Conservation (phyloP, 1,140 invertebrate genomes). For the Drosophila serrata region DNA sequence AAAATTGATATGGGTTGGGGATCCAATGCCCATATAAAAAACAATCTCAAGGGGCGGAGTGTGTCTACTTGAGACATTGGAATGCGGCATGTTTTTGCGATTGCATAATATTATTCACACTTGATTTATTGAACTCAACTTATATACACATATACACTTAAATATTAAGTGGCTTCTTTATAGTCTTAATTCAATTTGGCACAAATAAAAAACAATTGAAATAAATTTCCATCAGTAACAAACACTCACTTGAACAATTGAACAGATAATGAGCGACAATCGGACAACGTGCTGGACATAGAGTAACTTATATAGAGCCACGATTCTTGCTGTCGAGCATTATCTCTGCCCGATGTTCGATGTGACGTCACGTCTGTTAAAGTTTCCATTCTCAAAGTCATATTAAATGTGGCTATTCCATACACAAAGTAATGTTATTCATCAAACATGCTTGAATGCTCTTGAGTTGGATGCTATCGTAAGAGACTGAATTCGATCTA, state of each 20-base stretch:
- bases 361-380: too few species aligned
- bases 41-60: slow-evolving; percentile 1
- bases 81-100: slow-evolving; percentile 13
- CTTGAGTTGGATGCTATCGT: too few species aligned
- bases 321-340: too few species aligned
- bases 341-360: too few species aligned
- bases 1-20: slow-evolving; percentile 24
- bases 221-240: background rate
- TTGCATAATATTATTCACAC: slow-evolving; percentile 32
- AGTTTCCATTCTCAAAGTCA: too few species aligned
- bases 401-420: too few species aligned
- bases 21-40: slow-evolving; percentile 1
- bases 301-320: too few species aligned
- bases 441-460: too few species aligned
- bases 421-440: too few species aligned
- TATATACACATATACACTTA: background rate
- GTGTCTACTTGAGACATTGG: slow-evolving; percentile 1
- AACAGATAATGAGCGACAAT: slow-evolving; percentile 27
- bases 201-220: slow-evolving; percentile 1
- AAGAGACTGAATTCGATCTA: too few species aligned
- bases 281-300: slow-evolving; percentile 21
- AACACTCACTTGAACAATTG: slow-evolving; percentile 27
- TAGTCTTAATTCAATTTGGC: slow-evolving; percentile 9
- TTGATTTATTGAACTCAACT: slow-evolving; percentile 7
- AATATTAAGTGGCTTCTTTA: background rate